Conservation (phyloP, 2,888 invertebrate species). For the Eupeodes latifasciatus region DNA sequence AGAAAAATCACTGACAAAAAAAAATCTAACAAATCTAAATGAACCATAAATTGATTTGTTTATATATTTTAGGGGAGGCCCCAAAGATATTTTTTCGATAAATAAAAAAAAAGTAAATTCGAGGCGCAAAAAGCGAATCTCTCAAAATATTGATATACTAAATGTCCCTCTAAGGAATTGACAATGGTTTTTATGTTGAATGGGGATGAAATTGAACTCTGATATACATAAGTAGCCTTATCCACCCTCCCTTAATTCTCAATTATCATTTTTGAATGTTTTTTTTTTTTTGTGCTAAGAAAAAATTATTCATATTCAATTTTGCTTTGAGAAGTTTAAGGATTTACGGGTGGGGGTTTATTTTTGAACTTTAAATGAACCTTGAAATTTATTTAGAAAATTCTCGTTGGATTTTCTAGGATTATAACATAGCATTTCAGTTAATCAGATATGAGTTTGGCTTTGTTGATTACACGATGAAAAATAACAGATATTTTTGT, state of each 20-base stretch:
- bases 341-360: not conserved
- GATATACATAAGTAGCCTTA: not conserved
- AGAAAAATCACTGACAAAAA: not conserved
- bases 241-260: not conserved
- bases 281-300: not conserved
- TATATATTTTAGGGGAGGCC: not conserved
- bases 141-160: not conserved
- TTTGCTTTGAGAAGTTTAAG: not conserved
- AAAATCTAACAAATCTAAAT: not conserved
- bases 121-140: not conserved
- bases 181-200: not conserved
- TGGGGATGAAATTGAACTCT: not conserved
- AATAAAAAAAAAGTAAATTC: not conserved
- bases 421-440: too few relatives aligned
- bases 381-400: too few relatives aligned
- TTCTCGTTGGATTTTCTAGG: too few relatives aligned
- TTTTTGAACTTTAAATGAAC: too few relatives aligned
- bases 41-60: constrained; percentile 20
- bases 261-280: not conserved
- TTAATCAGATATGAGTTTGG: too few relatives aligned
- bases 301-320: not conserved
- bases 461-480: too few relatives aligned
- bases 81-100: not conserved
- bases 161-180: constrained; percentile 4
- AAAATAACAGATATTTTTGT: too few relatives aligned